Percentiles rank a stretch among this genome's conserved stretches.
These are phyloP conservation scores for Ia io DNA, from an alignment of 2,113 vertebrate genomes.

Conservation along the genomic window DNA sequence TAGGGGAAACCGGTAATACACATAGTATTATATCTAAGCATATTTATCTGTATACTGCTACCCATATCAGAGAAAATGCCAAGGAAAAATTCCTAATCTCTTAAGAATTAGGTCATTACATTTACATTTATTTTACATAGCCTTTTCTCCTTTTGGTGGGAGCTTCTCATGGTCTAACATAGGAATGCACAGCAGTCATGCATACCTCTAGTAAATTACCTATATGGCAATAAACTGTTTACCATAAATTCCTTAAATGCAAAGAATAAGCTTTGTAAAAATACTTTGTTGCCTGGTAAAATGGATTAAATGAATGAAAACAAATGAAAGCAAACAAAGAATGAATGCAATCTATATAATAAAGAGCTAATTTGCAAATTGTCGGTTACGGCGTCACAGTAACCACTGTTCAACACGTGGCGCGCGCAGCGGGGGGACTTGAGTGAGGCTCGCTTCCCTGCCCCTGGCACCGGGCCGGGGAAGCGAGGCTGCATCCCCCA, in stretches of 20 bases:
- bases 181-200: not conserved
- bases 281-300: not conserved
- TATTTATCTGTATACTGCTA: not conserved
- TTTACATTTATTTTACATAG: not conserved
- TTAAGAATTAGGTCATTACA: not conserved
- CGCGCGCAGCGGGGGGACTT: too few relatives aligned
- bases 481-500: too few relatives aligned
- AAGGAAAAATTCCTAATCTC: not conserved
- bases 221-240: not conserved
- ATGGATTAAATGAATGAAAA: conserved; percentile 3
- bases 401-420: too few relatives aligned
- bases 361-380: too few relatives aligned
- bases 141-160: not conserved
- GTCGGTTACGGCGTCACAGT: too few relatives aligned
- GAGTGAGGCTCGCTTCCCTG: too few relatives aligned
- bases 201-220: not conserved
- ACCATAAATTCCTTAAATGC: not conserved
- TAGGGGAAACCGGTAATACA: not conserved
- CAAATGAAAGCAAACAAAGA: not conserved
- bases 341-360: not conserved
- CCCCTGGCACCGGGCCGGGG: too few relatives aligned
- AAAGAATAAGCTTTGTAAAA: not conserved
- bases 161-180: not conserved
- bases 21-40: not conserved
- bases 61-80: not conserved